Conservation (phyloP, 2,888 invertebrate species). For the Melanostoma scalare region DNA sequence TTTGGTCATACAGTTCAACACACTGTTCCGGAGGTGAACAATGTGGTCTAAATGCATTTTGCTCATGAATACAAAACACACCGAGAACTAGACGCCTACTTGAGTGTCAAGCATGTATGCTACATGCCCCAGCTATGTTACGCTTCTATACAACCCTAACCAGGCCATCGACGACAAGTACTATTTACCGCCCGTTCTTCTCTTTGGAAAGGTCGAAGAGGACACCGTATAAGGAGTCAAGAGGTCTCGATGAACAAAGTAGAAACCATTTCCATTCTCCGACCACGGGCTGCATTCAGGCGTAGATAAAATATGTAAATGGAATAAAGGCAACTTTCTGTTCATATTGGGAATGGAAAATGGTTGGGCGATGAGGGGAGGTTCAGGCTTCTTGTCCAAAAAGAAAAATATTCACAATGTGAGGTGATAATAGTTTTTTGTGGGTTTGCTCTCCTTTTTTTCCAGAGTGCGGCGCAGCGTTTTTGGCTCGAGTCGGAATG, state of each 20-base stretch:
- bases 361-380: neutral
- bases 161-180: conserved; percentile 27
- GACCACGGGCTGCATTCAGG: conserved; percentile 32
- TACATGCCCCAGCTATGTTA: conserved; percentile 26
- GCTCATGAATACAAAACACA: conserved; percentile 52
- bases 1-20: neutral
- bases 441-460: conserved; percentile 43
- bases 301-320: conserved; percentile 66
- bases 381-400: conserved; percentile 14
- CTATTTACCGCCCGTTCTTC: conserved; percentile 21
- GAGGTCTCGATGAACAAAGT: conserved; percentile 9
- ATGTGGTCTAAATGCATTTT: conserved; percentile 58
- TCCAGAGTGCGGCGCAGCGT: neutral
- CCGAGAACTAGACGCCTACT: conserved; percentile 36
- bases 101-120: conserved; percentile 41
- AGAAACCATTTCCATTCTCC: neutral
- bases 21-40: conserved; percentile 38
- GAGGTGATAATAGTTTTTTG: conserved; percentile 59
- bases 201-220: neutral
- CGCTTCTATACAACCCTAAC: conserved; percentile 29
- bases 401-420: conserved; percentile 18
- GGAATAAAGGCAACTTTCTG: conserved; percentile 42
- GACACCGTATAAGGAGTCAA: conserved; percentile 24
- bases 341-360: conserved; percentile 28
- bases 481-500: neutral